Conservation (phyloP, 2,797 vertebrate genomes). For the Phoxinus dragarum region DNA sequence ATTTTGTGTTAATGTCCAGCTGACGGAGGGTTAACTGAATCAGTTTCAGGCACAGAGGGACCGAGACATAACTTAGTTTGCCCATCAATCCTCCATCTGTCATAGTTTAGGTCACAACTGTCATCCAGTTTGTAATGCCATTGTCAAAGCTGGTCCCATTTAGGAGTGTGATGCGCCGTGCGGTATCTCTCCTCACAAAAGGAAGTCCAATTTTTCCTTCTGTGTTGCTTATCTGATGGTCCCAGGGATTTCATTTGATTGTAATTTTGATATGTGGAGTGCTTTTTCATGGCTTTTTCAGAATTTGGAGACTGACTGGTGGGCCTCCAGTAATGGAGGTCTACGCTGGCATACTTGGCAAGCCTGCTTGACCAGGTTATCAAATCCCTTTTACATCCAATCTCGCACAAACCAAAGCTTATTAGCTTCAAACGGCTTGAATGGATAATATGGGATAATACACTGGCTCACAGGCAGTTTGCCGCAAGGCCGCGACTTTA, state of each 20-base stretch:
- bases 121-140: slow-evolving; percentile 51
- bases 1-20: slow-evolving; percentile 21
- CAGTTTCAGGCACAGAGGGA: slow-evolving; percentile 34
- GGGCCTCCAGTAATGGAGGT: slow-evolving; percentile 32
- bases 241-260: slow-evolving; percentile 57
- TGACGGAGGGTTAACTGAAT: slow-evolving; percentile 43
- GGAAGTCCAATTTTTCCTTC: slow-evolving; percentile 51
- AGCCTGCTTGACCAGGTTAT: slow-evolving; percentile 53
- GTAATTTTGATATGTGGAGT: slow-evolving; percentile 57
- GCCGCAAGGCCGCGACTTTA: slow-evolving; percentile 60
- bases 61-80: slow-evolving; percentile 49
- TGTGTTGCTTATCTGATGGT: slow-evolving; percentile 49
- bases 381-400: slow-evolving; percentile 53
- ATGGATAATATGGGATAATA: slow-evolving; percentile 62
- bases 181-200: slow-evolving; percentile 52
- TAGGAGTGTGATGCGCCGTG: slow-evolving; percentile 39
- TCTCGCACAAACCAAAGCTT: slow-evolving; percentile 52
- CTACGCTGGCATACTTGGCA: slow-evolving; percentile 39
- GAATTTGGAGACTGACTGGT: slow-evolving; percentile 31
- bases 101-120: slow-evolving; percentile 58
- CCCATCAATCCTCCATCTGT: slow-evolving; percentile 59
- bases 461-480: slow-evolving; percentile 59
- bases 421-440: slow-evolving; percentile 59
- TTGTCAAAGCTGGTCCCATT: slow-evolving; percentile 41
- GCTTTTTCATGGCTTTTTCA: slow-evolving; percentile 31